These are phyloP conservation scores for Pelodiscus sinensis DNA, from an alignment of 2,113 vertebrate species.

Conservation along the genomic window DNA sequence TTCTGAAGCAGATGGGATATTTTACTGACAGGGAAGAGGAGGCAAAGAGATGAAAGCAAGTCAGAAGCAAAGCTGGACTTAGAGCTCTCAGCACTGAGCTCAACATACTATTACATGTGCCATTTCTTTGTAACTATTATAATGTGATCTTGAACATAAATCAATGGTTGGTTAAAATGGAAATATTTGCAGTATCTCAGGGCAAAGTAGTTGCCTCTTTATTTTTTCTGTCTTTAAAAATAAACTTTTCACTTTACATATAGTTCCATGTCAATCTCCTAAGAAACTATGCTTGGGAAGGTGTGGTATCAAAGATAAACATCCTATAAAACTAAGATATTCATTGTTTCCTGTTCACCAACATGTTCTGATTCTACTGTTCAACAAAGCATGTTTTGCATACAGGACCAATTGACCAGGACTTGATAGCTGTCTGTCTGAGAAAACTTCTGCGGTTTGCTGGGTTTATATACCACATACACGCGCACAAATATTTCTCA, in stretches of 20 bases:
- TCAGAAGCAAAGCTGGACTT: not conserved
- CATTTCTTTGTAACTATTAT: not conserved
- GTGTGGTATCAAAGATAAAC: not conserved
- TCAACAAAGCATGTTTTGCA: not conserved
- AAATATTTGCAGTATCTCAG: not conserved
- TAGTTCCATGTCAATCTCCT: not conserved
- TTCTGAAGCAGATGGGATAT: not conserved
- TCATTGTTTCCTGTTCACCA: not conserved
- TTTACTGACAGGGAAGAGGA: not conserved
- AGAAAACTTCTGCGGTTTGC: not conserved
- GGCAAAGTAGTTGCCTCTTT: not conserved
- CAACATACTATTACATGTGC: not conserved
- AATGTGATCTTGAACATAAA: not conserved
- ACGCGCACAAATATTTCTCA: not conserved
- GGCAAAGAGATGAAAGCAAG: not conserved
- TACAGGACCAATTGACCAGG: not conserved
- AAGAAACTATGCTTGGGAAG: not conserved
- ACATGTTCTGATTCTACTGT: not conserved
- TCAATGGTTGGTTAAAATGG: not conserved
- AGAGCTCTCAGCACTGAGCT: not conserved
- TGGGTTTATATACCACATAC: not conserved
- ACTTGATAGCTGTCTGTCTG: not conserved
- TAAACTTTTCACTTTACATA: not conserved
- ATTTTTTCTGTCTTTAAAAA: not conserved
- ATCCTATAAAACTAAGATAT: accelerated